These are phyloP conservation scores for Drosophila conformis DNA, from an alignment of 2,888 invertebrate genomes.

Conservation along the genomic window DNA sequence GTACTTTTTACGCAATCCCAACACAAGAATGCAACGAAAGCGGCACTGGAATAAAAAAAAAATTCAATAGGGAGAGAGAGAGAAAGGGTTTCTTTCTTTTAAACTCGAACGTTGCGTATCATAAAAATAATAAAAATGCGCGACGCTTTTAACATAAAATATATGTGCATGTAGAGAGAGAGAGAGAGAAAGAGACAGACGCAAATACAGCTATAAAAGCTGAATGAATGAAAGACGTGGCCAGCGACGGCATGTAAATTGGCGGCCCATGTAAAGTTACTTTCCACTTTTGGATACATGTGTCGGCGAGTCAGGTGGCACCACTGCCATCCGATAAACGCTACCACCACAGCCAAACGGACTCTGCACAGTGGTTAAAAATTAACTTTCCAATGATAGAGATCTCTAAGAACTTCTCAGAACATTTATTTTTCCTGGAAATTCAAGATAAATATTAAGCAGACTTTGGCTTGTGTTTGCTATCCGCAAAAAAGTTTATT, in stretches of 20 bases:
- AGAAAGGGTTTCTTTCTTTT: conserved; percentile 76
- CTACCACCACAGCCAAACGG: conserved; percentile 47
- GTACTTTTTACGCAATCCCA: conserved; percentile 74
- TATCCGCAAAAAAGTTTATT: background rate
- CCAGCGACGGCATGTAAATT: conserved; percentile 67
- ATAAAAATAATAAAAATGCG: conserved; percentile 71
- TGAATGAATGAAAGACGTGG: conserved; percentile 56
- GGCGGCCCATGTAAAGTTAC: conserved; percentile 64
- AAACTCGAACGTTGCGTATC: conserved; percentile 50
- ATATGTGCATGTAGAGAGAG: background rate
- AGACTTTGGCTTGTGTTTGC: background rate
- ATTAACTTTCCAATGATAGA: background rate
- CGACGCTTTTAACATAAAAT: conserved; percentile 75
- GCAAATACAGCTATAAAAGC: conserved; percentile 18
- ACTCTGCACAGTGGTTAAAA: conserved; percentile 35
- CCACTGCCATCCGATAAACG: conserved; percentile 10
- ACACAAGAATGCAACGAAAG: conserved; percentile 64
- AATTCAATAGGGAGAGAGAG: conserved; percentile 45
- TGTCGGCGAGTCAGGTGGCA: conserved; percentile 63
- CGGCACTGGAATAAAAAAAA: conserved; percentile 26
- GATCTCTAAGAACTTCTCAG: background rate
- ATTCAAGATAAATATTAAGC: background rate
- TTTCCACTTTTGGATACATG: conserved; percentile 69
- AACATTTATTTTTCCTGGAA: background rate
- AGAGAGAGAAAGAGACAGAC: background rate